Conservation (phyloP, 1,140 invertebrate genomes). For the Drosophila cardini region DNA sequence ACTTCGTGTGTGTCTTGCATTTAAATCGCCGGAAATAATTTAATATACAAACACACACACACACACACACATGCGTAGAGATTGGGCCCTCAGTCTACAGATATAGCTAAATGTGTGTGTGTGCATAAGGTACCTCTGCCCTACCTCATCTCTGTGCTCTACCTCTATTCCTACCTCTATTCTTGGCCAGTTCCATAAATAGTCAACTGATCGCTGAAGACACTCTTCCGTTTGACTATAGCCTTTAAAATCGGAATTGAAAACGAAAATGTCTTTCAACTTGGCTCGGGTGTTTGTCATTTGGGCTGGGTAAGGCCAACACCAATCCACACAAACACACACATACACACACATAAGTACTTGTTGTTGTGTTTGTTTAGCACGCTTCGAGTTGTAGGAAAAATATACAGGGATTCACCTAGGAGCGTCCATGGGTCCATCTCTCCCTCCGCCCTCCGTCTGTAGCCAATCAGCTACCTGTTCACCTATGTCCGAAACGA, state of each 20-base stretch:
- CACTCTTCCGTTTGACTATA: constrained; percentile 39
- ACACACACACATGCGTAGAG: constrained; percentile 37
- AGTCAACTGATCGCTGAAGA: constrained; percentile 52
- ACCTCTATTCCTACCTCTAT: constrained; percentile 36
- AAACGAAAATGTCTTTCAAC: constrained; percentile 45
- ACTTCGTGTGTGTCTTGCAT: constrained; percentile 78
- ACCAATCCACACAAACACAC: constrained; percentile 10
- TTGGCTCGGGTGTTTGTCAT: constrained; percentile 21
- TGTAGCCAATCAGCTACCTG: background rate
- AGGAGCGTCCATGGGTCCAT: background rate
- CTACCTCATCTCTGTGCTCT: too few species aligned
- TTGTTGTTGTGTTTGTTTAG: constrained; percentile 40
- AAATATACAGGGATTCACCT: constrained; percentile 36
- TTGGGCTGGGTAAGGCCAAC: constrained; percentile 12
- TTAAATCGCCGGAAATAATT: constrained; percentile 83
- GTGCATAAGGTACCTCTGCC: constrained; percentile 12
- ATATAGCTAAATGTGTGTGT: background rate
- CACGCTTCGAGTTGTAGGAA: constrained; percentile 16
- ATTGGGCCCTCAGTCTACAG: constrained; percentile 45
- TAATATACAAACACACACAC: constrained; percentile 60
- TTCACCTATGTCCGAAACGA: constrained; percentile 6
- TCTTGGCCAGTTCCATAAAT: constrained; percentile 78
- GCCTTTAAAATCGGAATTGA: constrained; percentile 30
- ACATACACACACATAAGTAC: background rate
- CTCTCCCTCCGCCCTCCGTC: background rate